Evolutionary conservation across 30 jellyfish, hydroid and myxozoan species (phyloP), one percentile per base, ranked within the genome.

Genomic region (Euphysa ruthae): DNA sequence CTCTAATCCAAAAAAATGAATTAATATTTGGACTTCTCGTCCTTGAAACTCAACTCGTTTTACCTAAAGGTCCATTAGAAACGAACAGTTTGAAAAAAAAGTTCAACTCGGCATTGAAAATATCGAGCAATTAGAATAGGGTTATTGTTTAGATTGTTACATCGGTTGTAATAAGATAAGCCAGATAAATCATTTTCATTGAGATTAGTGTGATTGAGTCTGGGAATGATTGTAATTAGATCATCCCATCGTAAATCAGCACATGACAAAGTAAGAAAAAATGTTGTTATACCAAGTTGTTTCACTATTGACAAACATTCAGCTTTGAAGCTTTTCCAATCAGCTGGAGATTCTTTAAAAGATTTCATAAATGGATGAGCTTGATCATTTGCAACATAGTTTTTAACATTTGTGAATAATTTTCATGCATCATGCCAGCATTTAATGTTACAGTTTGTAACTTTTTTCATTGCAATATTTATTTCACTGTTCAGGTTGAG

Each of bases 71-170:
- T 6, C 23, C 4, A 50, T 31, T 5, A 18, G 19, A n/a, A 50
- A 8, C 4, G 73, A 22, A 61, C 22, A 22, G 32, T 29, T 30
- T 61, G 32, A 58, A 61, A 61, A 61, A 61, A 61, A n/a, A 13
- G 18, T 31, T 61, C 62, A 15, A 61, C 73, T 12, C 73, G 12
- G 22, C 35, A 61, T 18, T 61, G 73, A 25, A 61, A 61, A 31
- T 61, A 58, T 32, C 73, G 32, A 31, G 64, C 73, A 6, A 29
- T 3, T 6, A 61, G 73, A 15, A 29, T 58, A 6, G 73, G 73
- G 42, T 29, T 61, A 28, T 31, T 25, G 73, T 61, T 61, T 7
- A 61, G 8, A 61, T 31, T 61, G 13, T 25, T 6, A 29, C 73
- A 61, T 15, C 73, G 44, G 32, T 61, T 31, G 35, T 6, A 29